A percentile compares a stretch with the other conserved stretches of the same genome.
phyloP scores from a whole-genome alignment of 2,113 vertebrate species.

The Natator depressus region DNA sequence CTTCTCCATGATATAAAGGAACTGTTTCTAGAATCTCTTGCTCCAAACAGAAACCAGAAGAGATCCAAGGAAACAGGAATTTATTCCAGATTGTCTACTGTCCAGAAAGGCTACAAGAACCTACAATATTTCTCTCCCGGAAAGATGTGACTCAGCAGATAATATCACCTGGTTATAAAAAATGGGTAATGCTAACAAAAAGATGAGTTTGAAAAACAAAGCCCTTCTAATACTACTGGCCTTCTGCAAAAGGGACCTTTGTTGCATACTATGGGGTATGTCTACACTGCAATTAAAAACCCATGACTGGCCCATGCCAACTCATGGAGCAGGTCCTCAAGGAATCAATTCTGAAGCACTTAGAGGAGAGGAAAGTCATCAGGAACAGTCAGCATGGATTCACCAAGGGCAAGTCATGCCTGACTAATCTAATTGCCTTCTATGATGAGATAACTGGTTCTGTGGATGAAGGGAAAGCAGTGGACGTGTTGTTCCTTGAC shows the following conservation, averaged over 20 bases:
- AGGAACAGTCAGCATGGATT: too few species aligned
- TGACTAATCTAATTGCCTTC: too few species aligned
- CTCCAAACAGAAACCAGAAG: not conserved
- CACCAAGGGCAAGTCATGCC: too few species aligned
- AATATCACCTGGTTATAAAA: not conserved
- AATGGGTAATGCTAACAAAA: not conserved
- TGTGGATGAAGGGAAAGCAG: too few species aligned
- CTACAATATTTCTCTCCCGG: not conserved
- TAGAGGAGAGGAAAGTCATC: too few species aligned
- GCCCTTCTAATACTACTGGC: not conserved
- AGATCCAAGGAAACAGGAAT: not conserved
- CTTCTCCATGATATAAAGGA: not conserved
- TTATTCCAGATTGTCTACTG: not conserved
- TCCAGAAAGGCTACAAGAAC: not conserved
- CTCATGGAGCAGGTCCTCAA: too few species aligned
- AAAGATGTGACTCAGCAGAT: not conserved
- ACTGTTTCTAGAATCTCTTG: not conserved
- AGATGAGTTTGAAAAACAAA: not conserved
- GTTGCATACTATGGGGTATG: too few species aligned
- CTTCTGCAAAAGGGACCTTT: not conserved
- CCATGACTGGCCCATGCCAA: not conserved
- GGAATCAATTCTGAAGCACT: too few species aligned
- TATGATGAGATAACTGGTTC: too few species aligned
- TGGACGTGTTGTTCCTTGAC: too few species aligned
- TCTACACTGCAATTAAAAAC: not conserved